Evolutionary conservation across 2,797 vertebrate genomes (phyloP), one percentile per base, ranked within the genome.

Genomic region (Aeoliscus strigatus): DNA sequence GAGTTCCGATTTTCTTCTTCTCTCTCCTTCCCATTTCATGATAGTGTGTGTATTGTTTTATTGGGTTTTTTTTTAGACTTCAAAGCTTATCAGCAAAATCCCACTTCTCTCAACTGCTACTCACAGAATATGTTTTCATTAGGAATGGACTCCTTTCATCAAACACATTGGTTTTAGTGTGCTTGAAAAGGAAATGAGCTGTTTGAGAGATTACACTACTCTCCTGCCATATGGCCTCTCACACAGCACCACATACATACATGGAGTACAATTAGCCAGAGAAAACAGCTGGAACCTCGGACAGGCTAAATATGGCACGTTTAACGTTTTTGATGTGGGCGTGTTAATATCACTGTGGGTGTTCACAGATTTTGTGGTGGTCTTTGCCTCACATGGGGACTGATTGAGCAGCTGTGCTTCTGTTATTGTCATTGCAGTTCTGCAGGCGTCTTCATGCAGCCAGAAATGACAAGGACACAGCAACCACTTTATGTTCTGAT

Each of bases 1-100:
- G 66, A 68, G 63, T 66, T 76, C 84, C 82, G 59, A 66, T 58
- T 59, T 66, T 48, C 9, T 41, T 36, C 15, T 49, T 48, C 13
- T 33, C 43, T 59, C 58, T 63, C 49, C 56, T 79, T 79, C 75
- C 65, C 73, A 67, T 77, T 80, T 63, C 54, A 58, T 72, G 69
- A 80, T 83, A 76, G 79, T 87, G 80, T 88, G 87, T 89, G 77
- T 84, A n/a, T n/a, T n/a, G n/a, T n/a, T n/a, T n/a, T n/a, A n/a
- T n/a, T n/a, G n/a, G n/a, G n/a, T n/a, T n/a, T 21, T 21, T 84
- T 80, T 81, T 72, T 75, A 51, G 65, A 84, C 79, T 85, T 84
- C 79, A 88, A 83, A 87, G 85, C 83, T 84, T 86, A 87, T 84
- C 85, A 87, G 85, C 85, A 81, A 75, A 83, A 67, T 80, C 79